These are phyloP conservation scores for Phasia obesa DNA, from an alignment of 2,888 invertebrate genomes.

Conservation along the genomic window DNA sequence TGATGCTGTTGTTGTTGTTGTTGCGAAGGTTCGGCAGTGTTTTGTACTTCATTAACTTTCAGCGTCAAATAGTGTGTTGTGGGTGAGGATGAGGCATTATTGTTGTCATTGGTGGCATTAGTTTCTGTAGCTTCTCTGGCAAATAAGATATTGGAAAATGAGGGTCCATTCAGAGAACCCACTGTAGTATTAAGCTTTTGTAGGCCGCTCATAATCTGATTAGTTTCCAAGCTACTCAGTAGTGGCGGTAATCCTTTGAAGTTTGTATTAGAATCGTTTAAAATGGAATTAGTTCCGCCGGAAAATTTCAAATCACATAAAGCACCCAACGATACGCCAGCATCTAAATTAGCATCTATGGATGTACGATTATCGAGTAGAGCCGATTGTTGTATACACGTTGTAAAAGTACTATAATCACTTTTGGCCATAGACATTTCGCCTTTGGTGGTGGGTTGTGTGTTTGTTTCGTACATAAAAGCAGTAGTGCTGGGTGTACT, in stretches of 20 bases:
- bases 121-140: slow-evolving; percentile 46
- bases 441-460: slow-evolving; percentile 52
- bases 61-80: slow-evolving; percentile 33
- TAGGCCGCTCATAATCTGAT: slow-evolving; percentile 57
- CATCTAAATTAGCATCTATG: slow-evolving; percentile 72
- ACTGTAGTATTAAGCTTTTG: slow-evolving; percentile 46
- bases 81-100: slow-evolving; percentile 4
- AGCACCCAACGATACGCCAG: slow-evolving; percentile 69
- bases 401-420: slow-evolving; percentile 71
- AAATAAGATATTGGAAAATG: slow-evolving; percentile 61
- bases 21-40: slow-evolving; percentile 49
- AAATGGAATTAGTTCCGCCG: neutral
- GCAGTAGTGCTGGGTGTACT: slow-evolving; percentile 75
- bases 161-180: slow-evolving; percentile 31
- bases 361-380: slow-evolving; percentile 71
- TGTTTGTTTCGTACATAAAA: slow-evolving; percentile 66
- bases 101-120: neutral
- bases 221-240: slow-evolving; percentile 71
- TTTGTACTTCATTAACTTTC: slow-evolving; percentile 63
- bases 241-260: slow-evolving; percentile 66
- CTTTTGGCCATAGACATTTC: slow-evolving; percentile 67
- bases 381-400: slow-evolving; percentile 73
- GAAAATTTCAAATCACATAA: slow-evolving; percentile 72
- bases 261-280: slow-evolving; percentile 60
- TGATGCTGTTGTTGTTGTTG: slow-evolving; percentile 51